Evolutionary conservation across 2,113 vertebrate genomes (phyloP).

Genomic region (Phaethon lepturus): DNA sequence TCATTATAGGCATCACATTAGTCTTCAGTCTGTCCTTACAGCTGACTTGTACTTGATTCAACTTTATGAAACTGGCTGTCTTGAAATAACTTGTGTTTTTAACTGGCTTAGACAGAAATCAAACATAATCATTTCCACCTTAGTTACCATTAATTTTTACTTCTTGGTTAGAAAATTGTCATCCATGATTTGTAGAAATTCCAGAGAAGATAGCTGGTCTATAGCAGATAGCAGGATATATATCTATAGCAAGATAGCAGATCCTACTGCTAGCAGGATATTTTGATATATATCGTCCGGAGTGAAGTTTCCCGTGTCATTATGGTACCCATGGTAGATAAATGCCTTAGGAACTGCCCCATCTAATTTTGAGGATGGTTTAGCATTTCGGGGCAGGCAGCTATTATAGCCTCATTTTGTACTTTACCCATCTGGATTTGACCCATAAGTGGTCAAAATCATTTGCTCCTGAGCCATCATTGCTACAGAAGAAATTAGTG

Average conservation of each 20-base stretch:
- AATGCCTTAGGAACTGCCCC: background rate
- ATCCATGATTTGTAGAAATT: constrained; percentile 41
- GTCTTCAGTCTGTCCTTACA: background rate
- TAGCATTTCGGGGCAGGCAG: background rate
- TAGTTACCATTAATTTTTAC: background rate
- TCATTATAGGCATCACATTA: background rate
- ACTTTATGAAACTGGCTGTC: background rate
- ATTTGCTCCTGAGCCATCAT: background rate
- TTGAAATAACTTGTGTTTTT: background rate
- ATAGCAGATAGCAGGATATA: too few relatives aligned
- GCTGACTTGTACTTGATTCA: background rate
- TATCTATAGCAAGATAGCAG: too few relatives aligned
- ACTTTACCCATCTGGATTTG: background rate
- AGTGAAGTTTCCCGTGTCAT: background rate
- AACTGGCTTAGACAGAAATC: background rate
- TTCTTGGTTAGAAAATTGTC: constrained; percentile 24
- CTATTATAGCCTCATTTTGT: background rate
- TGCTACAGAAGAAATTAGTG: background rate
- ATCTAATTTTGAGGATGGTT: background rate
- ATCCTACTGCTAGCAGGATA: background rate
- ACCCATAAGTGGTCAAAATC: background rate
- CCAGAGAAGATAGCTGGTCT: background rate
- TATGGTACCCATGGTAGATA: background rate
- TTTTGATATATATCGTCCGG: background rate
- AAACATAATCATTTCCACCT: constrained; percentile 38